phyloP scores from a whole-genome alignment of 2,888 invertebrate genomes.

The Cotesia congregata region DNA sequence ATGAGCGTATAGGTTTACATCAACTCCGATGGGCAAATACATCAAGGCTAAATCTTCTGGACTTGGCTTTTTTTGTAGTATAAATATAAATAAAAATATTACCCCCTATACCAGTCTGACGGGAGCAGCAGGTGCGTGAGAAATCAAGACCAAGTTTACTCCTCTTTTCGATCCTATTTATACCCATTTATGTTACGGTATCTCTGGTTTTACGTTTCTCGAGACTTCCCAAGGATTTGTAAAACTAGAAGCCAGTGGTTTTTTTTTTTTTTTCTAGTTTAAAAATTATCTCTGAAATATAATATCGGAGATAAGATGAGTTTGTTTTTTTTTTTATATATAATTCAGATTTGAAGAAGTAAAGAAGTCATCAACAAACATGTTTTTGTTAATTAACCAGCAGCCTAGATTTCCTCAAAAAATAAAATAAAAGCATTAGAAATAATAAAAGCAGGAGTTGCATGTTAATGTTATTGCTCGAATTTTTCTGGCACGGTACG shows the following conservation, averaged over 20 bases:
- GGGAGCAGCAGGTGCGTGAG: constrained; percentile 4
- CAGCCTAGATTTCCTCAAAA: background rate
- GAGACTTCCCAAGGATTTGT: constrained; percentile 1
- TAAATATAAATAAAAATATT: background rate
- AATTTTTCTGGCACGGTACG: background rate
- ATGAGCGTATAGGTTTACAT: too few species aligned
- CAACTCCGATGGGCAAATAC: background rate
- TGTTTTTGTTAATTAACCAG: too few species aligned
- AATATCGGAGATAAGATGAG: background rate
- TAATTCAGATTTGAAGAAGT: too few species aligned
- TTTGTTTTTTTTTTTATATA: too few species aligned
- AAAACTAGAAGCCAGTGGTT: background rate
- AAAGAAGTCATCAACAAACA: too few species aligned
- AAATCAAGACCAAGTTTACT: constrained; percentile 11
- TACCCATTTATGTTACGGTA: constrained; percentile 2
- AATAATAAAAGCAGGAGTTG: background rate
- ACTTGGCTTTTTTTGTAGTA: background rate
- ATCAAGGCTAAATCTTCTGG: background rate
- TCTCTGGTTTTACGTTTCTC: background rate
- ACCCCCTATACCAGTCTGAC: background rate
- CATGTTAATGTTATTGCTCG: background rate
- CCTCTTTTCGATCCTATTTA: constrained; percentile 1
- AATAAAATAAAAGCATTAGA: background rate
- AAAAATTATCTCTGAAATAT: background rate
- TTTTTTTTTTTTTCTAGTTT: background rate